phyloP scores from a whole-genome alignment of 2,797 vertebrate genomes.

The Eleutherodactylus coqui region DNA sequence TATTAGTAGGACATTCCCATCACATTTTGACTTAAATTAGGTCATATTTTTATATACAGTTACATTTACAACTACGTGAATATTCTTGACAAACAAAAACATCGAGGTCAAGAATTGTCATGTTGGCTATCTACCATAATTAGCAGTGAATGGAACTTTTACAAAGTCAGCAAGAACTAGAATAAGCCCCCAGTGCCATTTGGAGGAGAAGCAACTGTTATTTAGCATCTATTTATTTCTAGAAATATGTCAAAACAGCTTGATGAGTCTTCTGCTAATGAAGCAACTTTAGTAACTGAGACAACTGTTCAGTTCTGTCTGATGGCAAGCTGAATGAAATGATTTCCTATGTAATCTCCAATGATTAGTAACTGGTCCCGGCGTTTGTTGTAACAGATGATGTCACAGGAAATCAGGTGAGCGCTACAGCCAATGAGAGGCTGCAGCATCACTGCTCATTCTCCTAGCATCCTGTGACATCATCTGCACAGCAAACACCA shows the following conservation, averaged over 20 bases:
- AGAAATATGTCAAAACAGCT: constrained; percentile 27
- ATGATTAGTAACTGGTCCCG: constrained; percentile 1
- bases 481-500: too few species aligned
- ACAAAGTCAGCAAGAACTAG: background rate
- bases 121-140: background rate
- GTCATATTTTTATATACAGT: background rate
- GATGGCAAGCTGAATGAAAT: background rate
- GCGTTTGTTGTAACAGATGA: too few species aligned
- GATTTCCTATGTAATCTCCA: background rate
- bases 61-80: background rate
- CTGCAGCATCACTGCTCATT: too few species aligned
- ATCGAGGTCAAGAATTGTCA: background rate
- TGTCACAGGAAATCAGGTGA: too few species aligned
- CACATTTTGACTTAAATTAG: background rate
- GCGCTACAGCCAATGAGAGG: too few species aligned
- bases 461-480: too few species aligned
- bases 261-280: background rate
- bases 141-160: background rate
- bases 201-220: background rate
- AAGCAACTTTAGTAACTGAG: background rate
- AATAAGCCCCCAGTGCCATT: background rate
- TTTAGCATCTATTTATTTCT: constrained; percentile 17
- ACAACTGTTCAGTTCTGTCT: background rate
- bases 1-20: background rate
- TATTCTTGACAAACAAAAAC: background rate